Percentiles rank a stretch among this genome's conserved stretches.
Evolutionary conservation across 2,113 vertebrate genomes (phyloP).

Genomic region (Tautogolabrus adspersus): DNA sequence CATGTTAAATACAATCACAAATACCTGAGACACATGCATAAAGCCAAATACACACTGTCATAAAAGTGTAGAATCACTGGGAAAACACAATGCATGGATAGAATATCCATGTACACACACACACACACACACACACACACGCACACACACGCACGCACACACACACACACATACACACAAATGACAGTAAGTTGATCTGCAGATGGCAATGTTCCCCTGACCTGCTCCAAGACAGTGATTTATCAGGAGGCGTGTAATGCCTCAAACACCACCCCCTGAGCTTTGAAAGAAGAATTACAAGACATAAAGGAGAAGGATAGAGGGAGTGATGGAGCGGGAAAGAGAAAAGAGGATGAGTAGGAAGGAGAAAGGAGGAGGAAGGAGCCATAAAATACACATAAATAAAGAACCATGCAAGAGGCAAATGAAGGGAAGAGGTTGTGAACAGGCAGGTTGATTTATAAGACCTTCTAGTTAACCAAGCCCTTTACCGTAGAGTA

Average conservation of each 20-base stretch:
- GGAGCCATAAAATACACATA: background rate
- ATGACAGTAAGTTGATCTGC: conserved; percentile 56
- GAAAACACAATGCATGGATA: conserved; percentile 23
- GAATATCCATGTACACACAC: conserved; percentile 27
- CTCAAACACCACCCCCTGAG: conserved; percentile 68
- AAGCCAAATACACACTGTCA: conserved; percentile 26
- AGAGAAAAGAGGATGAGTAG: conserved; percentile 75
- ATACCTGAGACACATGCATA: conserved; percentile 46
- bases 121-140: background rate
- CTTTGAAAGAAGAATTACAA: conserved; percentile 73
- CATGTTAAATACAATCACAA: conserved; percentile 34
- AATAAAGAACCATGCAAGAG: conserved; percentile 67
- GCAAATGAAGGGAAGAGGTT: conserved; percentile 82
- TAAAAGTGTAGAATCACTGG: conserved; percentile 32
- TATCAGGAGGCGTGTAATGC: conserved; percentile 68
- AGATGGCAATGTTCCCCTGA: conserved; percentile 57
- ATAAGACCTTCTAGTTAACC: conserved; percentile 96
- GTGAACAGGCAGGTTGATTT: conserved; percentile 96
- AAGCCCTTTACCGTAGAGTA: conserved; percentile 48
- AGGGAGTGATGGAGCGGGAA: conserved; percentile 57
- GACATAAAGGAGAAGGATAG: conserved; percentile 80
- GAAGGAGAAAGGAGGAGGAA: conserved; percentile 46
- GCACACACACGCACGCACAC: background rate
- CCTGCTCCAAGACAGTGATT: conserved; percentile 70
- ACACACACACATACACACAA: background rate